These are phyloP conservation scores for Notolabrus celidotus DNA, from an alignment of 2,797 vertebrate genomes.

Conservation along the genomic window DNA sequence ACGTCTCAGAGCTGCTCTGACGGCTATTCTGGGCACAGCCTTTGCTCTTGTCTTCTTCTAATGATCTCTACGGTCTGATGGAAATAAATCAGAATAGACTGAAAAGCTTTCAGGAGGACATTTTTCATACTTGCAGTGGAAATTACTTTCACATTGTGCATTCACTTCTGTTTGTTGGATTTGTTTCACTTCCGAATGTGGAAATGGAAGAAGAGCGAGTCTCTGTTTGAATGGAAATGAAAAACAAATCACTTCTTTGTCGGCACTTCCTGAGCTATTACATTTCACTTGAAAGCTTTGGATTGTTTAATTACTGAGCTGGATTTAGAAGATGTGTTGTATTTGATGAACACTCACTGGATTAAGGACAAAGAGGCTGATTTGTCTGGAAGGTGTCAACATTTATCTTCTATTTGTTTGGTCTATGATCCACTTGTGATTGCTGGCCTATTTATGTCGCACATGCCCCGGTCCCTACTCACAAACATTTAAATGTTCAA, in stretches of 20 bases:
- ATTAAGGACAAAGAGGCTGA: conserved; percentile 31
- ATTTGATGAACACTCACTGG: conserved; percentile 54
- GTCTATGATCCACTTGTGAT: conserved; percentile 30
- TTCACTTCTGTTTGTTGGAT: conserved; percentile 63
- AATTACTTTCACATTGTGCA: conserved; percentile 51
- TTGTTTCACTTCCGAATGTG: conserved; percentile 36
- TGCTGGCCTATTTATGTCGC: conserved; percentile 39
- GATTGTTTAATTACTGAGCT: conserved; percentile 37
- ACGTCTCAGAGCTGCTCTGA: conserved; percentile 18
- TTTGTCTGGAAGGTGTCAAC: conserved; percentile 41
- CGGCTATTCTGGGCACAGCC: conserved; percentile 11
- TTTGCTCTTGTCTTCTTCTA: conserved; percentile 30
- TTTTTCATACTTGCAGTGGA: conserved; percentile 17
- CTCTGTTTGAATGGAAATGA: conserved; percentile 36
- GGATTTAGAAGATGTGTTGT: conserved; percentile 31
- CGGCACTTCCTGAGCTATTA: conserved; percentile 51
- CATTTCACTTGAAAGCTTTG: conserved; percentile 44
- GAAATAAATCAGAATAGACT: conserved; percentile 35
- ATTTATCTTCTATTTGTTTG: conserved; percentile 32
- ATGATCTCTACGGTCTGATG: conserved; percentile 33
- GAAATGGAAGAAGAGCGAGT: conserved; percentile 40
- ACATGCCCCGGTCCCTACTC: conserved; percentile 1
- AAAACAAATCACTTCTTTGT: conserved; percentile 54
- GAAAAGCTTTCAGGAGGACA: not conserved
- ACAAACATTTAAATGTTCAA: conserved; percentile 10